Base-by-base conservation (phyloP, 2,113 vertebrate genomes). In the Vidua chalybeata region DNA sequence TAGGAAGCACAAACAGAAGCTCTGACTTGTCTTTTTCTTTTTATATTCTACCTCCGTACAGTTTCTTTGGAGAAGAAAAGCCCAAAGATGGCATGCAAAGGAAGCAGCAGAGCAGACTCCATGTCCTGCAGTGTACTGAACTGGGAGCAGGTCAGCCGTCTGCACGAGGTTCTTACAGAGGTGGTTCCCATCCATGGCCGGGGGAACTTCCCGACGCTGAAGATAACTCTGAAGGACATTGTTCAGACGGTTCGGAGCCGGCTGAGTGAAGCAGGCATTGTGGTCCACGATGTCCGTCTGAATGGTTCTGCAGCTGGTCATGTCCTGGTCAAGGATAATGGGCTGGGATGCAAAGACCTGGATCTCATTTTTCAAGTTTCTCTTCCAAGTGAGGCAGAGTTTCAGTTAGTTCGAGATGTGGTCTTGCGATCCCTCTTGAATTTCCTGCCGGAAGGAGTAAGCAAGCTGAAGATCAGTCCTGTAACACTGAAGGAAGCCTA, bases 271-370 rank as follows among this genome's bases (percentile, higher is more conserved):
- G 98, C 98, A 0, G 99, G 98, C 73, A 98, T 99, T 75, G 58
- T 71, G 15, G 99, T 99, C n/a, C 99, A 97, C 2, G 99, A 99
- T 6, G 94, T 99, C 15, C 98, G 99, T 7, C 98, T 99, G 56
- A 99, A 99, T 1, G 99, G 99, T 84, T 99, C 99, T 37, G 99
- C 99, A 0, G 99, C 99, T 45, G 99, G 99, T 79, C 99, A 99
- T 0, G 99, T 99, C 67, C 95, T 99, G 96, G 99, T 99, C 82
- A 99, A 99, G 97, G 99, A 99, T 93, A 98, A 99, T 3, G 99
- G 99, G 71, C 97, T 99, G 98, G 99, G 99, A 68, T 99, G 99
- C 98, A 99, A 99, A 96, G 99, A 99, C 88, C 98, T 99, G 97
- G 99, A 99, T 69, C 97, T 99, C 74, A 99, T 99, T 97, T 99